These are phyloP conservation scores for Nerophis ophidion DNA, from an alignment of 2,113 vertebrate species.

Conservation along the genomic window DNA sequence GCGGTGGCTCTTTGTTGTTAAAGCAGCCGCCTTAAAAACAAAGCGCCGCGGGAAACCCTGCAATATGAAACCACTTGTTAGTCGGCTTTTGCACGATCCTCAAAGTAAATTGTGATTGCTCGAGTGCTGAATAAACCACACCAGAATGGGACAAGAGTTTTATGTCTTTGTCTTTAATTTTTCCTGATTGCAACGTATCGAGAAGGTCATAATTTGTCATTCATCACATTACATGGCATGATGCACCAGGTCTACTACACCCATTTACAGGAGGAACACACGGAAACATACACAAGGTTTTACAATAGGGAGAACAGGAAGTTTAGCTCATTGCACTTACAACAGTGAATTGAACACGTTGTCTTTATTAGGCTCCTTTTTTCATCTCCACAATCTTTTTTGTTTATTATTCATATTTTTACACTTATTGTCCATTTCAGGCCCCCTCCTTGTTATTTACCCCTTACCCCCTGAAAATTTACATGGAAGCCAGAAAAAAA, in stretches of 20 bases:
- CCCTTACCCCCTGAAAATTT: slow-evolving; percentile 43
- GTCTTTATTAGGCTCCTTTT: slow-evolving; percentile 67
- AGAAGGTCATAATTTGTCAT: slow-evolving; percentile 82
- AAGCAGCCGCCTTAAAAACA: no score
- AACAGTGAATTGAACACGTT: slow-evolving; percentile 78
- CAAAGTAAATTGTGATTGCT: no score
- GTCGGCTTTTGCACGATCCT: no score
- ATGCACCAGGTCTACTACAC: slow-evolving; percentile 89
- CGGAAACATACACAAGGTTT: slow-evolving; percentile 88
- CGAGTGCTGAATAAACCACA: not conserved
- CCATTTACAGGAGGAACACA: slow-evolving; percentile 93
- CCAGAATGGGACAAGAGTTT: not conserved
- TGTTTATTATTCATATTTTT: slow-evolving; percentile 40
- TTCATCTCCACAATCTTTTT: slow-evolving; percentile 29
- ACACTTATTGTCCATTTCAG: slow-evolving; percentile 40
- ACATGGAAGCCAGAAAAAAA: slow-evolving; percentile 63
- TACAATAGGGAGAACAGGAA: slow-evolving; percentile 86
- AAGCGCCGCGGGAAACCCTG: no score
- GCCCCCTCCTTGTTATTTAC: slow-evolving; percentile 21
- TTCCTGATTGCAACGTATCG: slow-evolving; percentile 89
- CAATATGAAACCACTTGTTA: no score
- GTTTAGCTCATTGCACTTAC: slow-evolving; percentile 86
- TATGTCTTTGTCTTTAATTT: slow-evolving; percentile 62
- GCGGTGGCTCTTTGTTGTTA: no score
- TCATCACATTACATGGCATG: slow-evolving; percentile 93